Conservation (phyloP, 2,113 vertebrate species). For the Sylvia atricapilla region DNA sequence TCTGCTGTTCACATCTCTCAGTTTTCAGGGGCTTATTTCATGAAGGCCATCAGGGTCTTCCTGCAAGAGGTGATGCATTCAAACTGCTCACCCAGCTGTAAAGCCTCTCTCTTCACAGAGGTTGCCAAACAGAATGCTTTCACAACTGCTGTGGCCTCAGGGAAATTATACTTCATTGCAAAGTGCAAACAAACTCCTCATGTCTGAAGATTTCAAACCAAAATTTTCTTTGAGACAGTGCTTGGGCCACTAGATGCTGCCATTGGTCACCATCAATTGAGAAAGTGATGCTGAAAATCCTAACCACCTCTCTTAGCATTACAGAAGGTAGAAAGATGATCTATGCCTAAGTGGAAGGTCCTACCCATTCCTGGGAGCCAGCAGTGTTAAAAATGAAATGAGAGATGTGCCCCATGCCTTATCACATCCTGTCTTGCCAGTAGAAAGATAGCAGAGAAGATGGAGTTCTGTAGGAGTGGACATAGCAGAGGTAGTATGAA, state of each 20-base stretch:
- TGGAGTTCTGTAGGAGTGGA: fast-evolving
- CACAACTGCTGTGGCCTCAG: background rate
- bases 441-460: background rate
- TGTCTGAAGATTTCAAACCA: background rate
- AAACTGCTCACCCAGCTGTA: background rate
- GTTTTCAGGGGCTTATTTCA: background rate
- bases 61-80: background rate
- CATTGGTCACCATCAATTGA: background rate
- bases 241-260: background rate
- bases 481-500: background rate
- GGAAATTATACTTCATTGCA: background rate
- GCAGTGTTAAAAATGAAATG: background rate
- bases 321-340: background rate
- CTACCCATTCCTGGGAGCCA: background rate
- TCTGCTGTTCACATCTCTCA: background rate
- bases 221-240: background rate
- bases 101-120: background rate
- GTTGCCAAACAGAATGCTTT: background rate
- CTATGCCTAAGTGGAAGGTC: background rate
- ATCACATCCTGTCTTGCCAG: background rate
- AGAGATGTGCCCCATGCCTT: background rate
- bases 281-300: background rate
- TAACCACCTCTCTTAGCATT: background rate
- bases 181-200: background rate
- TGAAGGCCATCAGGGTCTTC: background rate